A percentile compares a stretch with the other conserved stretches of the same genome.
These are phyloP conservation scores for Apostichopus parvimensis DNA, from an alignment of 35 echinoderm and acorn worm genomes.

Conservation along the genomic window DNA sequence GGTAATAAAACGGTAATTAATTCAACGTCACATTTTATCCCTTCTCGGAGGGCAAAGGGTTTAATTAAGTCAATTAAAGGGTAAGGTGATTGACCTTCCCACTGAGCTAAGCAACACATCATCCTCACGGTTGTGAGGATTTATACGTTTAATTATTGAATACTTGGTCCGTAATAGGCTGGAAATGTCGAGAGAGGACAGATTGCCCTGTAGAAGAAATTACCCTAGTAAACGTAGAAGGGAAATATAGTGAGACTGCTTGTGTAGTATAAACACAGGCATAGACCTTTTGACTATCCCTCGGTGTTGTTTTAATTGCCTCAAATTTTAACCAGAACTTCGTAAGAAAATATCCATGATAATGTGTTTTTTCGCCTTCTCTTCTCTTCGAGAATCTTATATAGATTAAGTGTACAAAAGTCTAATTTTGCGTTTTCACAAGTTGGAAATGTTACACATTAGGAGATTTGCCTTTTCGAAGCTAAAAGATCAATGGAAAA, in stretches of 20 bases:
- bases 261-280: too few species aligned
- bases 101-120: not conserved
- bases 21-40: slow-evolving; percentile 42
- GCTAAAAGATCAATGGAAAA: too few species aligned
- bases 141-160: slow-evolving; percentile 15
- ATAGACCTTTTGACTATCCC: not conserved
- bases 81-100: slow-evolving; percentile 16
- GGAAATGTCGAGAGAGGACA: not conserved
- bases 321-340: not conserved
- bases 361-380: not conserved
- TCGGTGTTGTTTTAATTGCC: not conserved
- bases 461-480: too few species aligned
- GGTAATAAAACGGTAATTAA: slow-evolving; percentile 48
- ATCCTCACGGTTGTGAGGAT: not conserved
- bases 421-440: too few species aligned
- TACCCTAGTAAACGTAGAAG: not conserved
- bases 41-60: slow-evolving; percentile 24
- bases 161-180: slow-evolving; percentile 11
- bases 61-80: slow-evolving; percentile 26
- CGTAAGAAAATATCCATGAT: not conserved
- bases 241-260: too few species aligned
- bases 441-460: too few species aligned
- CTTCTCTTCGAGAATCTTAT: too few species aligned
- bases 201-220: slow-evolving; percentile 29
- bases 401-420: too few species aligned